Conservation (phyloP, 2,113 vertebrate species). For the Tretioscincus oriximinensis region DNA sequence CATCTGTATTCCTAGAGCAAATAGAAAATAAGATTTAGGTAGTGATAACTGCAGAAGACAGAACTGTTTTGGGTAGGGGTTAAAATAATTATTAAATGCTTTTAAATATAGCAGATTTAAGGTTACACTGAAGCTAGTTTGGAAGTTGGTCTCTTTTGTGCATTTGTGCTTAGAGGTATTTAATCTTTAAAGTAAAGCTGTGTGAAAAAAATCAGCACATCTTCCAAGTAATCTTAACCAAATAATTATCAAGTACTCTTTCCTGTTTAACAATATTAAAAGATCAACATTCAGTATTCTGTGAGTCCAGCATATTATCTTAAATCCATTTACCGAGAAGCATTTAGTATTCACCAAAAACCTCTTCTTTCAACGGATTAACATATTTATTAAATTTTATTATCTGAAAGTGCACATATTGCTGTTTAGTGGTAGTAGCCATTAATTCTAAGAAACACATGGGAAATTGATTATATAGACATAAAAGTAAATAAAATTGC, state of each 20-base stretch:
- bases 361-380: slow-evolving; percentile 49
- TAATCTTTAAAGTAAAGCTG: slow-evolving; percentile 18
- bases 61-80: not conserved
- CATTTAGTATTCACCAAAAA: slow-evolving; percentile 39
- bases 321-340: slow-evolving; percentile 30
- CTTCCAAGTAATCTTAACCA: not conserved
- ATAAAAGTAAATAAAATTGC: slow-evolving; percentile 44
- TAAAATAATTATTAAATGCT: not conserved
- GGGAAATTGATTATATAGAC: slow-evolving; percentile 43
- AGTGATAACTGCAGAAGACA: not conserved
- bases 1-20: not conserved
- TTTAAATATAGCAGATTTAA: not conserved
- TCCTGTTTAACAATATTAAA: not conserved
- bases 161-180: not conserved
- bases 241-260: not conserved
- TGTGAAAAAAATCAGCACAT: not conserved
- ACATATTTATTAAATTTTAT: slow-evolving; percentile 62
- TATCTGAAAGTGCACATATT: not conserved
- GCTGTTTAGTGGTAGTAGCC: not conserved
- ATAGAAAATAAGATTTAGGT: not conserved
- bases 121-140: not conserved
- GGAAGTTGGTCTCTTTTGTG: not conserved
- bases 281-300: slow-evolving; percentile 8
- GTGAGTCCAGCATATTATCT: slow-evolving; percentile 25
- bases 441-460: slow-evolving; percentile 28